Percentiles rank a stretch among this genome's conserved stretches.
Evolutionary conservation across 1,140 invertebrate genomes (phyloP).

Genomic region (Metopolophium dirhodum): DNA sequence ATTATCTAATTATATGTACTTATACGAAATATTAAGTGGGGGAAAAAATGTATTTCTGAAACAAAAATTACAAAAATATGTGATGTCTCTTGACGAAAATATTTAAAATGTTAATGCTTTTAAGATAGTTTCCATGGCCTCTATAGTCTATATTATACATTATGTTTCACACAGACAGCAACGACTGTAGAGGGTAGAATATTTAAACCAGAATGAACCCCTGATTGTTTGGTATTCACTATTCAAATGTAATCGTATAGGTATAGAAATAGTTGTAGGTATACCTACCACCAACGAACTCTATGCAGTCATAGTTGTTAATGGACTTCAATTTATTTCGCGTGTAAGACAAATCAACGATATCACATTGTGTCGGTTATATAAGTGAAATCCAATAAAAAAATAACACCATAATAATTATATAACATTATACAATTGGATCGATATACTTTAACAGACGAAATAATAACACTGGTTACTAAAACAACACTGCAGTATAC

Average conservation of each 20-base stretch:
- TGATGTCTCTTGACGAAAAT: too few species aligned
- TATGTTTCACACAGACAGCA: too few species aligned
- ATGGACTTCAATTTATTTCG: neutral
- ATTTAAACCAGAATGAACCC: too few species aligned
- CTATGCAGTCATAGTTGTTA: neutral
- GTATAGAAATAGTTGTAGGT: neutral
- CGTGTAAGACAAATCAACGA: neutral
- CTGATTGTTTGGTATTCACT: too few species aligned
- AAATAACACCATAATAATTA: neutral
- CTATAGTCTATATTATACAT: too few species aligned
- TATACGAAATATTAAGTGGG: too few species aligned
- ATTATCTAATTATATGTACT: too few species aligned
- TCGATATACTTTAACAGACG: neutral
- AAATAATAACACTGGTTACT: neutral
- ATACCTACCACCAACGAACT: neutral
- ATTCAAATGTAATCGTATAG: neutral
- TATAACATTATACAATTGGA: neutral
- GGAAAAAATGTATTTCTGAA: too few species aligned
- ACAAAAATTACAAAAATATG: too few species aligned
- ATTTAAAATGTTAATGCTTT: too few species aligned
- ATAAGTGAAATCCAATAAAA: neutral
- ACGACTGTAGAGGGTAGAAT: too few species aligned
- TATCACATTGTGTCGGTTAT: neutral
- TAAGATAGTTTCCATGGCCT: too few species aligned
- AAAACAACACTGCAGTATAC: neutral